Evolutionary conservation across 2,797 vertebrate species (phyloP).

Genomic region (Macroramphosus scolopax): DNA sequence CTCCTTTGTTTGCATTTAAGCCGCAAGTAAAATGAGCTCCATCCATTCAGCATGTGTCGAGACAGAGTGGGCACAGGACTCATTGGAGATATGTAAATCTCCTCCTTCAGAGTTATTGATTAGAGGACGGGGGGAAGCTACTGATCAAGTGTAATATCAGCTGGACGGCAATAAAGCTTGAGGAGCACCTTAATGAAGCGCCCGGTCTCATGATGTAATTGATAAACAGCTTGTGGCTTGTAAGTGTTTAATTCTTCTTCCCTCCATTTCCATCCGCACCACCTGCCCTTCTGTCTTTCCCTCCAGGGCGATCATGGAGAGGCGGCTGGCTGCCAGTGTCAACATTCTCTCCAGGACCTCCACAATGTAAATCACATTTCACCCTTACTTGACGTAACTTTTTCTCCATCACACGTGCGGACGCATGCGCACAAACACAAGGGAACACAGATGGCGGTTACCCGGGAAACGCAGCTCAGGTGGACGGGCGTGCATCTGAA

Average conservation of each 20-base stretch:
- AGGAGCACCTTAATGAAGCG: slow-evolving; percentile 5
- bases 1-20: slow-evolving; percentile 43
- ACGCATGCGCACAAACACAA: slow-evolving; percentile 2
- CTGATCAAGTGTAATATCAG: slow-evolving; percentile 29
- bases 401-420: background rate
- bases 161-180: slow-evolving; percentile 16
- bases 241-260: slow-evolving; percentile 28
- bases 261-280: slow-evolving; percentile 3
- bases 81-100: slow-evolving; percentile 51
- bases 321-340: slow-evolving; percentile 82
- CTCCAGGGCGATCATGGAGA: slow-evolving; percentile 84
- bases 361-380: slow-evolving; percentile 80
- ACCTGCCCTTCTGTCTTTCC: slow-evolving; percentile 14
- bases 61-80: slow-evolving; percentile 25
- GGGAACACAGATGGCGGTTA: slow-evolving; percentile 6
- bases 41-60: slow-evolving; percentile 38
- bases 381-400: slow-evolving; percentile 15
- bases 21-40: slow-evolving; percentile 56
- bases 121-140: slow-evolving; percentile 5
- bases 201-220: slow-evolving; percentile 28
- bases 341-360: slow-evolving; percentile 83
- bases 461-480: slow-evolving; percentile 27
- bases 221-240: slow-evolving; percentile 34
- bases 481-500: slow-evolving; percentile 21
- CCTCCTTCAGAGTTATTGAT: slow-evolving; percentile 9